Evolutionary conservation across 2,888 invertebrate genomes (phyloP).

Genomic region (Cephus spinipes): DNA sequence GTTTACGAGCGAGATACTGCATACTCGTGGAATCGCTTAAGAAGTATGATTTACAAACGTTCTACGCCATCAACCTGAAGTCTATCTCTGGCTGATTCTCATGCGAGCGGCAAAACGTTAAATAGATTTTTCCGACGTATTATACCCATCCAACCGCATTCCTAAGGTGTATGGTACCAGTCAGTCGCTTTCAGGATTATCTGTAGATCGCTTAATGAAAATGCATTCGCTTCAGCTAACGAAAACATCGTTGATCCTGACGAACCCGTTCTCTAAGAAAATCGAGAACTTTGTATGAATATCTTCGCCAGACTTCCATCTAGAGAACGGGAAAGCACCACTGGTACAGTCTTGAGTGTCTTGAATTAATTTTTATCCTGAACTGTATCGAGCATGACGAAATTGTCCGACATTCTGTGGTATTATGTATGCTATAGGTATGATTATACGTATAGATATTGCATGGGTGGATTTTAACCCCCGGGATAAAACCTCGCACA

Average conservation of each 20-base stretch:
- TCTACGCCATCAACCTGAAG: not conserved
- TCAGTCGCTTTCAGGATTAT: not conserved
- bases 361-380: not conserved
- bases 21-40: not conserved
- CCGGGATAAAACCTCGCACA: not conserved
- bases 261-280: not conserved
- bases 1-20: constrained; percentile 10
- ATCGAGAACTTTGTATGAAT: not conserved
- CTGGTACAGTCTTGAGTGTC: not conserved
- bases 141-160: not conserved
- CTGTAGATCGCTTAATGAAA: not conserved
- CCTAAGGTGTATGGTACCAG: not conserved
- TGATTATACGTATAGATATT: not conserved
- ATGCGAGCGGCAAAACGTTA: not conserved
- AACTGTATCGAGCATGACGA: not conserved
- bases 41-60: constrained; percentile 7
- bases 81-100: not conserved
- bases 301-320: not conserved
- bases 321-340: not conserved
- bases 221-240: not conserved
- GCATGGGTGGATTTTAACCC: not conserved
- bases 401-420: not conserved
- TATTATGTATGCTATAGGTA: not conserved
- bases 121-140: not conserved
- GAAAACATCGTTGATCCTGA: not conserved